Base-by-base conservation (phyloP, 2,113 vertebrate genomes). In the Galemys pyrenaicus region DNA sequence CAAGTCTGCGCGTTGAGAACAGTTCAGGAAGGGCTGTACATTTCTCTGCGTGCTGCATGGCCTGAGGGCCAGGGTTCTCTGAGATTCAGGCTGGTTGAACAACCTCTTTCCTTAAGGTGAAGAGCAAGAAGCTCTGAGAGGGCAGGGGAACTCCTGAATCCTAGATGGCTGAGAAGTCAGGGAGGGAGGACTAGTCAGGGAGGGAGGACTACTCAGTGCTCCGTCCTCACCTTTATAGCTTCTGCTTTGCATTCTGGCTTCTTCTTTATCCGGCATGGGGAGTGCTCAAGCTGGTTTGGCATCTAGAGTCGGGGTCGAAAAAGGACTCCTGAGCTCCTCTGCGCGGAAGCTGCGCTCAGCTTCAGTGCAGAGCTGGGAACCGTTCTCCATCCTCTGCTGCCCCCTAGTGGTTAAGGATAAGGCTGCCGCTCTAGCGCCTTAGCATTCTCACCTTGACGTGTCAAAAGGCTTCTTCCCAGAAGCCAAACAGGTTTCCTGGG, bases 371-470 rank as follows among this genome's bases (percentile, higher is more conserved):
- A 67, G 5, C 19, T 16, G 49, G 62, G 56, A 12, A 3, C 71
- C 24, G 68, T 96, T 92, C 44, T 51, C 58, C 92, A n/a, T 93
- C 77, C 93, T 97, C 95, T 97, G 93, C 95, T 94, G 87, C 94
- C 39, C 85, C 51, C 93, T 87, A 51, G 92, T 93, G 97, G 79
- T 5, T 0, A 0, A 35, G n/a, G 22, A 0, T 30, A 41, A 20
- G 22, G 65, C 30, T 56, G 79, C 86, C 12, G 9, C 39, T 20
- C 0, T 28, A 8, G 62, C 8, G 5, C 20, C 78, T 70, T 65
- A 41, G 17, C 6, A 6, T 19, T 28, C 35, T 60, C 44, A 49
- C 9, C 20, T 26, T 75, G 10, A 19, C 15, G 20, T 54, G 24
- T 87, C 58, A 24, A 71, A n/a, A 62, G 51, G 39, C 28, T 62